A percentile compares a stretch with the other conserved stretches of the same genome.
phyloP scores from a whole-genome alignment of 2,797 vertebrate species.

The Neosilurus hyrtlii region DNA sequence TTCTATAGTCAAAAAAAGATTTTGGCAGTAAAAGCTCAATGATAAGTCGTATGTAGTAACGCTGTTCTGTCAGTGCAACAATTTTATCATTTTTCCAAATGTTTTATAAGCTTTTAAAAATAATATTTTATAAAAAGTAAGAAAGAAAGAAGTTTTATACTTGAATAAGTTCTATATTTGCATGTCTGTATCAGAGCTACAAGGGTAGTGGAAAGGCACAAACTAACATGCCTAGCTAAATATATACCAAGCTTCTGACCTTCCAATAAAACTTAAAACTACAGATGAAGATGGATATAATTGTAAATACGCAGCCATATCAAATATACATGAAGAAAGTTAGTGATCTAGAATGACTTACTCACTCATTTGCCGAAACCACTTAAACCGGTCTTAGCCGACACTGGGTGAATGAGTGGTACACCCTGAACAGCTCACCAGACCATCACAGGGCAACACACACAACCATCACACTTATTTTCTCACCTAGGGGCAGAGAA shows the following conservation, averaged over 20 bases:
- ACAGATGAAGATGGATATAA: not conserved
- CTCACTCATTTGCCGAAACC: not conserved
- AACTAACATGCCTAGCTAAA: conserved; percentile 12
- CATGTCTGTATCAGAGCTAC: not conserved
- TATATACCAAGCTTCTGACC: conserved; percentile 5
- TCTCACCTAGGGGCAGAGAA: too few species aligned
- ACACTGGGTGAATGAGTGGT: too few species aligned
- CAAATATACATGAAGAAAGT: not conserved
- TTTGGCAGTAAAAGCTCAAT: not conserved
- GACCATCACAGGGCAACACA: too few species aligned
- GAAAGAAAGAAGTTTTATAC: not conserved
- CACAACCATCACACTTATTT: too few species aligned
- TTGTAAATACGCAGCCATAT: conserved; percentile 4
- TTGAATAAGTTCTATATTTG: not conserved
- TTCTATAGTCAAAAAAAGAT: not conserved
- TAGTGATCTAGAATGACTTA: not conserved
- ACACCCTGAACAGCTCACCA: too few species aligned
- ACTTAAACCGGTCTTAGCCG: too few species aligned
- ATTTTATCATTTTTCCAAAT: not conserved
- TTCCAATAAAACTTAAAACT: conserved; percentile 29
- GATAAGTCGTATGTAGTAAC: not conserved
- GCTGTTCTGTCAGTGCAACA: not conserved
- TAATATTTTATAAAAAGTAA: too few species aligned
- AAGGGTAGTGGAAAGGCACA: not conserved
- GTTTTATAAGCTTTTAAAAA: not conserved